These are phyloP conservation scores for Laothoe populi DNA, from an alignment of 2,888 invertebrate genomes.

Conservation along the genomic window DNA sequence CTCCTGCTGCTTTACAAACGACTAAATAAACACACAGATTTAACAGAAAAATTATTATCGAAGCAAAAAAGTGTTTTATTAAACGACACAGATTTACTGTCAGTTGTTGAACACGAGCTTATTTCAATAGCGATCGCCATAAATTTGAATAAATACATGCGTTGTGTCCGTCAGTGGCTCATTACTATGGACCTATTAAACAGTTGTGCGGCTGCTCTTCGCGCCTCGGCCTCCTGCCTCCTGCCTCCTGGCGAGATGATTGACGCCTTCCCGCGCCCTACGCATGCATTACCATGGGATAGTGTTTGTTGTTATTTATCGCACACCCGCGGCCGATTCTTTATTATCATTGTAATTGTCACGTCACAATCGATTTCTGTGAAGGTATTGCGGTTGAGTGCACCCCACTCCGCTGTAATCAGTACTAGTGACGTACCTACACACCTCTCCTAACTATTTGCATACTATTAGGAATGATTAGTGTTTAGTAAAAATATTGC, in stretches of 20 bases:
- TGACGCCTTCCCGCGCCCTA: conserved; percentile 32
- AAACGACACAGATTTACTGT: conserved; percentile 30
- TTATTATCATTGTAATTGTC: conserved; percentile 27
- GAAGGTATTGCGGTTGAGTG: conserved; percentile 26
- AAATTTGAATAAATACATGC: conserved; percentile 73
- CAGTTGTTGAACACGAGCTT: conserved; percentile 55
- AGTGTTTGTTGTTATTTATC: conserved; percentile 28
- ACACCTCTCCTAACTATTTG: too few relatives aligned
- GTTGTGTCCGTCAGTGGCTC: conserved; percentile 59
- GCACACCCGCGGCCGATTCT: conserved; percentile 13
- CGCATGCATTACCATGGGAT: conserved; percentile 60
- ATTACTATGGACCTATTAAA: conserved; percentile 71
- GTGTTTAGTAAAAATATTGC: too few relatives aligned
- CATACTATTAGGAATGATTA: too few relatives aligned
- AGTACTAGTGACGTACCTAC: background rate
- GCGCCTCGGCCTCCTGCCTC: conserved; percentile 9
- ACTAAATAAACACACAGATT: conserved; percentile 5
- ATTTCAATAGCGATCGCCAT: conserved; percentile 51
- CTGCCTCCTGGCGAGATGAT: conserved; percentile 13
- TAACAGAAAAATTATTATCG: conserved; percentile 13
- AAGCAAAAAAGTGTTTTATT: conserved; percentile 33
- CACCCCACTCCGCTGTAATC: background rate
- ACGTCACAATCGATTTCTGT: conserved; percentile 27
- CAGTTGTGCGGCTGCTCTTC: conserved; percentile 33
- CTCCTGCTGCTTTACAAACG: conserved; percentile 17